phyloP scores from a whole-genome alignment of 2,113 vertebrate species.

The Hippocampus barbouri region DNA sequence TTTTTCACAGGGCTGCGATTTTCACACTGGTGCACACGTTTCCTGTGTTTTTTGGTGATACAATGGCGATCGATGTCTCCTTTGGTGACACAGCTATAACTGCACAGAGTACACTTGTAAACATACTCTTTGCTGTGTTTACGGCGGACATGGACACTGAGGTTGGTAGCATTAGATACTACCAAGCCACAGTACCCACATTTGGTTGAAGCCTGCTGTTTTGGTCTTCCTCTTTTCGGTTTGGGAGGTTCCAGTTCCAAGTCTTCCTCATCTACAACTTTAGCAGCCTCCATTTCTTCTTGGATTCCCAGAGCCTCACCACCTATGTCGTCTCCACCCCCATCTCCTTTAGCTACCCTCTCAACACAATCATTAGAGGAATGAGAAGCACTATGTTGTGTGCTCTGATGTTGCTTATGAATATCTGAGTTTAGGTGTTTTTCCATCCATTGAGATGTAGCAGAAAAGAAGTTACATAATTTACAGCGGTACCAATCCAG shows the following conservation, averaged over 20 bases:
- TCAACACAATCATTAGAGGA: slow-evolving; percentile 80
- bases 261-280: slow-evolving; percentile 28
- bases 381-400: slow-evolving; percentile 74
- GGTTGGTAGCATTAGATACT: slow-evolving; percentile 91
- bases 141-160: slow-evolving; percentile 90
- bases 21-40: slow-evolving; percentile 75
- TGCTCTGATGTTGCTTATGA: slow-evolving; percentile 79
- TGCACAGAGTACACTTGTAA: slow-evolving; percentile 90
- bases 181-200: slow-evolving; percentile 90
- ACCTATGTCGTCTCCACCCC: slow-evolving; percentile 1
- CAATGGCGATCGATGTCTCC: slow-evolving; percentile 99
- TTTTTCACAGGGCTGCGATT: slow-evolving; percentile 47
- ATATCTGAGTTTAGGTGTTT: slow-evolving; percentile 83
- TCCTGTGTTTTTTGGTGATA: slow-evolving; percentile 91
- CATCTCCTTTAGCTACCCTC: slow-evolving; percentile 67
- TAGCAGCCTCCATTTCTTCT: slow-evolving; percentile 29
- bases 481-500: slow-evolving; percentile 86
- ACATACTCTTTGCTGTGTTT: slow-evolving; percentile 95
- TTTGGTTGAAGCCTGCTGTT: slow-evolving; percentile 76
- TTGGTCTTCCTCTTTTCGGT: slow-evolving; percentile 80
- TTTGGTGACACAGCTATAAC: slow-evolving; percentile 96
- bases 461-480: slow-evolving; percentile 83
- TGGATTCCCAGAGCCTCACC: slow-evolving; percentile 6
- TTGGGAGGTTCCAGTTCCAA: slow-evolving; percentile 47
- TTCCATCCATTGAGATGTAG: slow-evolving; percentile 87